Evolutionary conservation across 2,888 invertebrate species (phyloP).

Genomic region (Philhelius pedissequus): DNA sequence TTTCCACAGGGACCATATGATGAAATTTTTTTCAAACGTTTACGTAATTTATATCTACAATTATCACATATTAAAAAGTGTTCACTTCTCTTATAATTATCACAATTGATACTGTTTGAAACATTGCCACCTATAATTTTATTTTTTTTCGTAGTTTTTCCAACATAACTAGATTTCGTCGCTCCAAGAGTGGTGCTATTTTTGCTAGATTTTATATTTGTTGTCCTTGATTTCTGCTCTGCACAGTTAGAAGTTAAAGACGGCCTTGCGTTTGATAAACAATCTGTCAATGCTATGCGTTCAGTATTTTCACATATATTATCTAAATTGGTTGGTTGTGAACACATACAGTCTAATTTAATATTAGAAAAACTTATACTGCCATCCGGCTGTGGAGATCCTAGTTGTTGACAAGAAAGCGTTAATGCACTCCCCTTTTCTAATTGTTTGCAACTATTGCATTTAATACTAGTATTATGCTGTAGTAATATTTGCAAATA

Average conservation of each 20-base stretch:
- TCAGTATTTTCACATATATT: conserved; percentile 45
- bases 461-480: conserved; percentile 70
- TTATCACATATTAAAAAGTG: too few species aligned
- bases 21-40: conserved; percentile 50
- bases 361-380: conserved; percentile 78
- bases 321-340: too few species aligned
- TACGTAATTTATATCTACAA: conserved; percentile 77
- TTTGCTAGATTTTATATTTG: conserved; percentile 23
- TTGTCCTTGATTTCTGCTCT: conserved; percentile 44
- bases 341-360: conserved; percentile 78
- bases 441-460: too few species aligned
- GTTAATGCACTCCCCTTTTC: conserved; percentile 71
- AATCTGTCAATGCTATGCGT: neutral
- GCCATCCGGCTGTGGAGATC: conserved; percentile 76
- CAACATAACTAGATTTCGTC: neutral
- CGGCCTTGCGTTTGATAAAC: conserved; percentile 36
- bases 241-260: conserved; percentile 70
- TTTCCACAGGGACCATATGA: neutral
- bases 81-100: too few species aligned
- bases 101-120: too few species aligned
- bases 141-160: neutral
- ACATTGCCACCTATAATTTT: conserved; percentile 8
- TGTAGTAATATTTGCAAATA: conserved; percentile 71
- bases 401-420: conserved; percentile 74
- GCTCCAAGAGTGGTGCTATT: conserved; percentile 22